A percentile compares a stretch with the other conserved stretches of the same genome.
Evolutionary conservation across 2,113 vertebrate species (phyloP).

Genomic region (Callospermophilus lateralis): DNA sequence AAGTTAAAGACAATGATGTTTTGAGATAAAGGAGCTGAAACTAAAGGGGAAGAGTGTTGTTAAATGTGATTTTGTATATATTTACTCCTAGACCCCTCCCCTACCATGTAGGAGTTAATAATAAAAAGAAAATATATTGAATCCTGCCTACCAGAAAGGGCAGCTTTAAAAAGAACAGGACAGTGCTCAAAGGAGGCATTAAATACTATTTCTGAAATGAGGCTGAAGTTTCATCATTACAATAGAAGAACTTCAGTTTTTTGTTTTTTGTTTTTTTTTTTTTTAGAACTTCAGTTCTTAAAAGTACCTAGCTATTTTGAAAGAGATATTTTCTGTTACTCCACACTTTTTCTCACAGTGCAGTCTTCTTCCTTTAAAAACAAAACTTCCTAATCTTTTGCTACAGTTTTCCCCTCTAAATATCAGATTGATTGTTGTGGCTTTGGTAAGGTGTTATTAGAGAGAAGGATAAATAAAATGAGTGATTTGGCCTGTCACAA

Average conservation of each 20-base stretch:
- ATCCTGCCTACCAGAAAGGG: conserved; percentile 20
- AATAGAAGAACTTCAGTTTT: background rate
- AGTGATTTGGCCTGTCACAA: conserved; percentile 4
- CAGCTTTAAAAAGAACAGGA: conserved; percentile 24
- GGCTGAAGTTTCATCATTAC: background rate
- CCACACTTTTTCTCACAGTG: conserved; percentile 1
- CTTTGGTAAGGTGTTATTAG: background rate
- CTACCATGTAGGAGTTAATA: background rate
- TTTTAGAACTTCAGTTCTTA: background rate
- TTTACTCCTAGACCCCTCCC: background rate
- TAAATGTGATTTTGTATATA: background rate
- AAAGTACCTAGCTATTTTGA: conserved; percentile 26
- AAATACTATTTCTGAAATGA: conserved; percentile 37
- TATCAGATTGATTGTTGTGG: background rate
- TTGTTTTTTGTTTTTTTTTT: too few relatives aligned
- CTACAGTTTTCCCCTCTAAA: conserved; percentile 4
- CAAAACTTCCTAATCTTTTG: background rate
- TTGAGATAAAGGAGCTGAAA: conserved; percentile 22
- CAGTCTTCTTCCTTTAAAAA: conserved; percentile 30
- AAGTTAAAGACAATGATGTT: conserved; percentile 29
- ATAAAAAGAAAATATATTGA: background rate
- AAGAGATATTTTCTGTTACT: background rate
- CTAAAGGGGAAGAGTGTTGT: background rate
- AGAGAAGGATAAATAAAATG: conserved; percentile 44
- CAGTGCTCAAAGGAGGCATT: background rate